Base-by-base conservation (phyloP, 2,797 vertebrate genomes). In the Notoglanidium macrostoma region DNA sequence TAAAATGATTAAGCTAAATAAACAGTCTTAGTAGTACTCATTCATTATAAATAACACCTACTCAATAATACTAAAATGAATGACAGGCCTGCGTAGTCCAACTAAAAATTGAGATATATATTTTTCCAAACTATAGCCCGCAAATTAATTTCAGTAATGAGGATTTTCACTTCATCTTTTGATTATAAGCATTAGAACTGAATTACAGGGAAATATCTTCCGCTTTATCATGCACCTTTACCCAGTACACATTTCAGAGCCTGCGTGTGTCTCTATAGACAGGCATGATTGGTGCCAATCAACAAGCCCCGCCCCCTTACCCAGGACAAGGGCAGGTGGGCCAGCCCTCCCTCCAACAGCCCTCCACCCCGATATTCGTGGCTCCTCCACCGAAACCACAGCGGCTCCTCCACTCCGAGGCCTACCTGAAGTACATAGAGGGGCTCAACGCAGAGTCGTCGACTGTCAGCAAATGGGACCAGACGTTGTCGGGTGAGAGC, bases 391-490 rank as follows among this genome's bases (percentile, higher is more conserved):
- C 98, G 87, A 98, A 97, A 95, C 97, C 97, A 84, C 98, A 99
- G 89, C 96, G 98, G 84, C 96, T 99, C 90, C 97, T 99, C 61
- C 98, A 99, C 91, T 99, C 98, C 14, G 98, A 99, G 91, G 97
- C 98, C 1, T 99, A 99, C 89, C 96, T 99, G 92, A 97, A 96
- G 92, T 99, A 99, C 84, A 99, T 99, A 0, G 98, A 99, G 91
- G 98, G 98, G 61, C 97, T 99, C 40, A 97, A 95, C 77, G 96
- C 98, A 5, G 98, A 99, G 78, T 98, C 98, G 0, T 95, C 94
- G 78, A 97, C 97, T 8, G 95, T 99, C 90, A 98, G 98, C 96
- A 99, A 98, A 91, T 99, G 98, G 98, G 98, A 99, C 94, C 98
- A 99, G 92, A 96, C 97, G 0, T 96, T 99, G 32, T 96, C 98